A percentile compares a stretch with the other conserved stretches of the same genome.
These are phyloP conservation scores for Hermaeophaga mercurialis DNA, from an alignment of 2,888 invertebrate genomes.

Conservation along the genomic window DNA sequence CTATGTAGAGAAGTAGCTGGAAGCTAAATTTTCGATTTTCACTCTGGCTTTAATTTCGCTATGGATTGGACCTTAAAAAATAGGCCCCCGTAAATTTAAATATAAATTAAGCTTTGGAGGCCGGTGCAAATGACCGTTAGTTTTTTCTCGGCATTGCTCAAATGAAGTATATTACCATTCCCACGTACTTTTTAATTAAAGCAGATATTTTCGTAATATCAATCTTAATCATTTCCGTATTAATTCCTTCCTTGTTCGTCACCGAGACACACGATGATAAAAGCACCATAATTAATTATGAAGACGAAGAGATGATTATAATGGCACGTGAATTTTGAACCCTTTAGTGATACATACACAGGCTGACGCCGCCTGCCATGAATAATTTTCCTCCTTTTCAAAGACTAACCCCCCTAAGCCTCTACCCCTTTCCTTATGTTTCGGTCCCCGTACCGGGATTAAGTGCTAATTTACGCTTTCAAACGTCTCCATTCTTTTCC, in stretches of 20 bases:
- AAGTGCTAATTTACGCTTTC: constrained; percentile 13
- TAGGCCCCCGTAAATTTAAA: too few relatives aligned
- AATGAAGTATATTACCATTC: too few relatives aligned
- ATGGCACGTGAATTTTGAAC: constrained; percentile 15
- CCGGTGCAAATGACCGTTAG: background rate
- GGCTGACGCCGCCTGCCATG: constrained; percentile 10
- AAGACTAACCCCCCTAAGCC: constrained; percentile 1
- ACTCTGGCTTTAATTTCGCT: too few relatives aligned
- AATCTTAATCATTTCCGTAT: constrained; percentile 21
- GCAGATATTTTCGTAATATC: constrained; percentile 7
- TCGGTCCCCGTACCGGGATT: constrained; percentile 4
- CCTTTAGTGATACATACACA: constrained; percentile 15
- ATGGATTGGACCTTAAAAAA: too few relatives aligned
- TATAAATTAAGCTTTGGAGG: background rate
- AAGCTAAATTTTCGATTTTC: too few relatives aligned
- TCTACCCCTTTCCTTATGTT: background rate
- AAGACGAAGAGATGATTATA: constrained; percentile 19
- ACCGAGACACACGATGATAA: constrained; percentile 18
- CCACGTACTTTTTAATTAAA: constrained; percentile 2
- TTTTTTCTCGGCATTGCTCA: too few relatives aligned
- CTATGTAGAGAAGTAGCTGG: too few relatives aligned
- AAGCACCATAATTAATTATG: constrained; percentile 19
- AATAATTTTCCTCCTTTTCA: constrained; percentile 11
- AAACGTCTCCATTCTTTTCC: background rate
- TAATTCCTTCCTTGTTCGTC: constrained; percentile 16